Conservation (phyloP, 2,797 vertebrate species). For the Sebastes melanostomus region DNA sequence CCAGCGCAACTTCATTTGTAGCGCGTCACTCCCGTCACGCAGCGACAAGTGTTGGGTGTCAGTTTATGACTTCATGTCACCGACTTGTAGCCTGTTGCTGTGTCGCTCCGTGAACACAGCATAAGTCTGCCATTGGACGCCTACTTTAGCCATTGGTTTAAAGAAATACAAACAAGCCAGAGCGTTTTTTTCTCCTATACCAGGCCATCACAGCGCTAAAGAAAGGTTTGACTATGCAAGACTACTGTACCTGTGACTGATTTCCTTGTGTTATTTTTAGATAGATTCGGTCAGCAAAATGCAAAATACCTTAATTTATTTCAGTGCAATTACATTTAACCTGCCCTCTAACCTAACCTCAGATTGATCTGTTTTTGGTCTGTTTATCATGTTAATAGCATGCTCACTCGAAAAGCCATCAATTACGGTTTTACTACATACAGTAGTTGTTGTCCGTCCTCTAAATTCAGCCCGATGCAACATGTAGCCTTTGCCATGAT, state of each 20-base stretch:
- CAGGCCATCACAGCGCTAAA: not conserved
- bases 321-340: conserved; percentile 9
- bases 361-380: conserved; percentile 24
- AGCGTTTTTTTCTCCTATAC: not conserved
- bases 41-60: too few species aligned
- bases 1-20: too few species aligned
- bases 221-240: not conserved
- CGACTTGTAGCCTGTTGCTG: too few species aligned
- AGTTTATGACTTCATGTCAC: too few species aligned
- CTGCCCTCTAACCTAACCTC: not conserved
- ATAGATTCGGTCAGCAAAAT: not conserved
- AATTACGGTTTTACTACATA: conserved; percentile 17
- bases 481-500: conserved; percentile 19
- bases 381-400: conserved; percentile 39
- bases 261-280: not conserved
- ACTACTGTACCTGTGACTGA: not conserved
- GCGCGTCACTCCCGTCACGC: too few species aligned
- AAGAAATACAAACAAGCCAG: not conserved
- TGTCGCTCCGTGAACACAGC: too few species aligned
- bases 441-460: not conserved
- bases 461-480: not conserved
- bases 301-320: conserved; percentile 17
- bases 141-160: not conserved
- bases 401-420: conserved; percentile 5
- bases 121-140: too few species aligned